Evolutionary conservation across 2,797 vertebrate species (phyloP).

Genomic region (Oreonectes daqikongensis): DNA sequence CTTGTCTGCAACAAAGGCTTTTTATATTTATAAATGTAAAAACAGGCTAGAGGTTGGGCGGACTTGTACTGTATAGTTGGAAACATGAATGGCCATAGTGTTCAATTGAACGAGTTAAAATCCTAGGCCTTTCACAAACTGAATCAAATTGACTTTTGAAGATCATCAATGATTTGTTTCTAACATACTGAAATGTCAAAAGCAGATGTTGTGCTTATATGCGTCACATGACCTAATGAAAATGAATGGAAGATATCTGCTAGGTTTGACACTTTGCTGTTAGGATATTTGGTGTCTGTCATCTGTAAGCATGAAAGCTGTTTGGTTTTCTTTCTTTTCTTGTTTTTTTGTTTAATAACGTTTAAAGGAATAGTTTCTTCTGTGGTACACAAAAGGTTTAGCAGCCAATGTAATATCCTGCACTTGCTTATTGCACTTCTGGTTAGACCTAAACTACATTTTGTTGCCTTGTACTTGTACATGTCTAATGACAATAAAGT

Average conservation of each 20-base stretch:
- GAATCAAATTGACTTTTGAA: conserved; percentile 28
- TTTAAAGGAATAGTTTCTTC: too few species aligned
- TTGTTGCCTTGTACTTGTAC: too few species aligned
- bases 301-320: too few species aligned
- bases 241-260: not conserved
- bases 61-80: conserved; percentile 1
- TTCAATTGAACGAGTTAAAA: conserved; percentile 15
- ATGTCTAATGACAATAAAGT: too few species aligned
- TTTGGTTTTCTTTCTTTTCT: too few species aligned
- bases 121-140: not conserved
- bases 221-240: not conserved
- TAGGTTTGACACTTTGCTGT: too few species aligned
- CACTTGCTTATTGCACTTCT: too few species aligned
- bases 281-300: too few species aligned
- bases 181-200: conserved; percentile 16
- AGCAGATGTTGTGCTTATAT: not conserved
- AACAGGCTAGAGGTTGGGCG: not conserved
- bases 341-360: too few species aligned
- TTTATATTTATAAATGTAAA: conserved; percentile 40
- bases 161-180: conserved; percentile 30
- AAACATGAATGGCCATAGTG: conserved; percentile 49
- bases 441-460: too few species aligned
- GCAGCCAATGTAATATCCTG: too few species aligned
- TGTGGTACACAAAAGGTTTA: too few species aligned
- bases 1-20: conserved; percentile 1